Evolutionary conservation across 2,113 vertebrate genomes (phyloP).

Genomic region (Oryzias celebensis): DNA sequence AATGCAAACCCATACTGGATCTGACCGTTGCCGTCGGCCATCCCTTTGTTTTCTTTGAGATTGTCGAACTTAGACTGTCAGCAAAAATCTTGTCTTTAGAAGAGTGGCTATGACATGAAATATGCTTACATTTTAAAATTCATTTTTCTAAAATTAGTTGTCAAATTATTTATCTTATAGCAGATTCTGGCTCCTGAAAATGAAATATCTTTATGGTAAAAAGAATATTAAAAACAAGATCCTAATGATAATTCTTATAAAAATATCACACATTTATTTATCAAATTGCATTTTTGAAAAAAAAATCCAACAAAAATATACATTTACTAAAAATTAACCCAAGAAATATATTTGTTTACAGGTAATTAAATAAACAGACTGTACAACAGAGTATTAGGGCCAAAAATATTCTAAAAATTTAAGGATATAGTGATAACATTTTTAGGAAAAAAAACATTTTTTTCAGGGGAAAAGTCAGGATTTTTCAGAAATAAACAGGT

Average conservation of each 20-base stretch:
- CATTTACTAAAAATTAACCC: neutral
- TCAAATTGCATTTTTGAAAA: neutral
- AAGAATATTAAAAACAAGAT: no score
- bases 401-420: no score
- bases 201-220: no score
- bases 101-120: neutral
- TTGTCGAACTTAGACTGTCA: conserved; percentile 17
- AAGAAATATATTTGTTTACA: no score
- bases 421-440: no score
- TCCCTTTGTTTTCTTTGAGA: conserved; percentile 25
- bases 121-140: neutral
- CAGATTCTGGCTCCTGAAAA: no score
- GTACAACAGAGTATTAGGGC: no score
- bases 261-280: neutral
- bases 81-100: neutral
- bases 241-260: neutral
- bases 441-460: no score
- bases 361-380: no score
- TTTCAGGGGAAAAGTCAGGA: no score
- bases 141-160: neutral
- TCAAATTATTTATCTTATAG: no score
- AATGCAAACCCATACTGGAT: conserved; percentile 46
- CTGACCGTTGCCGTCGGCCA: conserved; percentile 22
- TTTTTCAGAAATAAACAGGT: no score
- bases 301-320: neutral